Percentiles rank a stretch among this genome's conserved stretches.
Evolutionary conservation across 2,888 invertebrate species (phyloP).

Genomic region (Drosophila neonasuta): DNA sequence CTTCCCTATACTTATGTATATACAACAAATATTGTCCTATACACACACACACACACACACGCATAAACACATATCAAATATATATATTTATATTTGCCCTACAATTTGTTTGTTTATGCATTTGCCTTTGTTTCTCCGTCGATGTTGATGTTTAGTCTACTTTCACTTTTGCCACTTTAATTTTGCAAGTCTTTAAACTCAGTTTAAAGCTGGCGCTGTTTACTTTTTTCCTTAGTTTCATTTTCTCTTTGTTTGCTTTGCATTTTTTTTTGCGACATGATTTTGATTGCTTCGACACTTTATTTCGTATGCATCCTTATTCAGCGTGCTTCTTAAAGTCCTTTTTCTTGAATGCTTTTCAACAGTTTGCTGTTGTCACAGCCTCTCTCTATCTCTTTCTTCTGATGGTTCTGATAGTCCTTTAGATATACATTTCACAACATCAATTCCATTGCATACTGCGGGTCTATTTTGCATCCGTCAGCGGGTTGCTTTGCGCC

Average conservation of each 20-base stretch:
- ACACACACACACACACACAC: not conserved
- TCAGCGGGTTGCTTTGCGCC: conserved; percentile 15
- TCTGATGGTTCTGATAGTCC: conserved; percentile 49
- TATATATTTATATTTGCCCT: conserved; percentile 2
- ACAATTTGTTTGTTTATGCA: conserved; percentile 3
- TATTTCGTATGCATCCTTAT: conserved; percentile 23
- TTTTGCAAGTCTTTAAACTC: not conserved
- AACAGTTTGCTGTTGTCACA: conserved; percentile 47
- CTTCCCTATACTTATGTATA: no score
- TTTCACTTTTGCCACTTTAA: conserved; percentile 3
- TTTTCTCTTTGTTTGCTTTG: conserved; percentile 33
- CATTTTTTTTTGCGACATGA: conserved; percentile 42
- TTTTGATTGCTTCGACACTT: conserved; percentile 62
- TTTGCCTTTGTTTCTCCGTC: not conserved
- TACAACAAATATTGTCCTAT: not conserved
- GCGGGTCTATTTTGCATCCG: not conserved
- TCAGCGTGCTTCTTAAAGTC: conserved; percentile 27
- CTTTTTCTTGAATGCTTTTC: conserved; percentile 37
- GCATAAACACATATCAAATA: conserved; percentile 1
- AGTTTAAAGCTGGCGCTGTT: conserved; percentile 8
- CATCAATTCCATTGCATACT: conserved; percentile 29
- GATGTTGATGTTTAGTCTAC: conserved; percentile 13
- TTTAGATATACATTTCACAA: conserved; percentile 57
- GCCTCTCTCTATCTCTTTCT: conserved; percentile 3
- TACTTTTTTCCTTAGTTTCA: conserved; percentile 23